phyloP scores from a whole-genome alignment of 92 coral and sea anemone genomes.

The Phenganax stokvisi region DNA sequence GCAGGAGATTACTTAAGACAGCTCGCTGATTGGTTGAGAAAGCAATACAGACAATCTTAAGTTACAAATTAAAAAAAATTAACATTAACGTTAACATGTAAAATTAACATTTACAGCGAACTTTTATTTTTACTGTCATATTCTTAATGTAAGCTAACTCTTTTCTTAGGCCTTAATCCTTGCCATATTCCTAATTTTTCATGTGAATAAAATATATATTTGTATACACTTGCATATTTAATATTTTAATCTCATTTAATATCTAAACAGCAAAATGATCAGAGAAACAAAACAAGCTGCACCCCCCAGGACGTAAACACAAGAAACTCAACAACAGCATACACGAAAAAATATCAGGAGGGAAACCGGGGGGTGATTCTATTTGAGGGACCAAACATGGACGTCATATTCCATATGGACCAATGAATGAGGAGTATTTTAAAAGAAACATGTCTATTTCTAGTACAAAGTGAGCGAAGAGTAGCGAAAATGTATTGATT shows the following conservation, averaged over 20 bases:
- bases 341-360: not conserved
- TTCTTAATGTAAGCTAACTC: no score
- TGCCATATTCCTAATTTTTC: no score
- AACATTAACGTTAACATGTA: no score
- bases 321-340: not conserved
- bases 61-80: no score
- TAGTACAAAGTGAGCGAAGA: not conserved
- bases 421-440: conserved; percentile 12
- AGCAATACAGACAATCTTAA: no score
- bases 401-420: conserved; percentile 18
- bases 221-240: no score
- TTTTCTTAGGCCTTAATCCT: no score
- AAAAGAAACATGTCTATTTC: conserved; percentile 18
- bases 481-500: not conserved
- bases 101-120: no score
- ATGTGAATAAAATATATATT: no score
- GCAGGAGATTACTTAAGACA: not conserved
- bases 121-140: no score
- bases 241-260: no score
- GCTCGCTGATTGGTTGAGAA: no score
- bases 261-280: not conserved
- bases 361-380: conserved; percentile 1
- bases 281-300: not conserved
- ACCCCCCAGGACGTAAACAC: not conserved
- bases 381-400: not conserved